Evolutionary conservation across 2,113 vertebrate genomes (phyloP).

Genomic region (Centropristis striata): DNA sequence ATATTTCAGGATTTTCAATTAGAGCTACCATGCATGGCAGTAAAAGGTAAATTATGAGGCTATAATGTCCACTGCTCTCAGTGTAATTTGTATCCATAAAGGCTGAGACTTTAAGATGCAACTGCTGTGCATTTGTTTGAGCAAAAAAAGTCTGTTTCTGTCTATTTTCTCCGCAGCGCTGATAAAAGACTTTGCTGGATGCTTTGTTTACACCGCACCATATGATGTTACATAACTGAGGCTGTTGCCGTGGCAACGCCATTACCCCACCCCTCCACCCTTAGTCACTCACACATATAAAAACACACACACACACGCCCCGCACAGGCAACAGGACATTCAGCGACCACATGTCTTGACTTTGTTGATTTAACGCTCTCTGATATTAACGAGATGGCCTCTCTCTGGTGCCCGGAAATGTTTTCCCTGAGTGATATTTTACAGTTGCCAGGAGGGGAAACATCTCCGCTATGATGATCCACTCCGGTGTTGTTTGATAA

Average conservation of each 20-base stretch:
- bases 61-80: conserved; percentile 14
- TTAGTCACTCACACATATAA: conserved; percentile 12
- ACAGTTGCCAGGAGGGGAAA: conserved; percentile 20
- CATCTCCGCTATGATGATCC: conserved; percentile 19
- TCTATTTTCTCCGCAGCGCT: neutral
- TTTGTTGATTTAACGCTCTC: conserved; percentile 40
- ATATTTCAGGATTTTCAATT: conserved; percentile 52
- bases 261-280: conserved; percentile 46
- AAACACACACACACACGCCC: conserved; percentile 15
- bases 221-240: conserved; percentile 83
- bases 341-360: conserved; percentile 34
- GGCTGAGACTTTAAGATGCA: neutral
- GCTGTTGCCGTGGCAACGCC: conserved; percentile 75
- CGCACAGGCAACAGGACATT: conserved; percentile 30
- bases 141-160: conserved; percentile 3
- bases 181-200: conserved; percentile 36
- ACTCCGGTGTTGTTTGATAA: conserved; percentile 38
- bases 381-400: conserved; percentile 51
- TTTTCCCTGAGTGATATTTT: neutral
- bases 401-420: conserved; percentile 14
- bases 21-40: neutral
- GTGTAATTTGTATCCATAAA: conserved; percentile 31
- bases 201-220: conserved; percentile 80
- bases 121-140: neutral
- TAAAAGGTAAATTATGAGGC: conserved; percentile 30